phyloP scores from a whole-genome alignment of 2,888 invertebrate species.

The Tipula vernalis region DNA sequence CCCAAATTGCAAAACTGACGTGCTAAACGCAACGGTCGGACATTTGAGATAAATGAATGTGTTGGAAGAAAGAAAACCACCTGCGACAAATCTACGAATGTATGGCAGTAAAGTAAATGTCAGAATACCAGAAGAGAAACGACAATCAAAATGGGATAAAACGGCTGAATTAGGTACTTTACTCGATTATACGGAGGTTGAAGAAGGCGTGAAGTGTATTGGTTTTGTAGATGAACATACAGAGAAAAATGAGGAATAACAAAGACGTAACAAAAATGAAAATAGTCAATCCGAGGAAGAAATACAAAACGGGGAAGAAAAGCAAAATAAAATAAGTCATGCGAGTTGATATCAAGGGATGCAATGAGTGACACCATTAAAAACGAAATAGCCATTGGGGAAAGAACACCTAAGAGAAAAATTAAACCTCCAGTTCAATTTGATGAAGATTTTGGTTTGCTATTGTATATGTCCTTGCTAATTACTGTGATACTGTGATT shows the following conservation, averaged over 20 bases:
- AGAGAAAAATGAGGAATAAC: conserved; percentile 12
- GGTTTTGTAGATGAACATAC: conserved; percentile 17
- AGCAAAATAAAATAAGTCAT: no score
- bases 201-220: conserved; percentile 19
- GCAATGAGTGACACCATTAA: conserved; percentile 9
- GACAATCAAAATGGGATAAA: no score
- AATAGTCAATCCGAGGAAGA: conserved; percentile 16
- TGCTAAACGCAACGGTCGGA: no score
- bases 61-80: no score
- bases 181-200: conserved; percentile 5
- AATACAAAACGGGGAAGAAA: conserved; percentile 9
- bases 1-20: no score
- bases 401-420: conserved; percentile 15
- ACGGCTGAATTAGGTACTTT: no score
- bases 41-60: no score
- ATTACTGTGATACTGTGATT: no score
- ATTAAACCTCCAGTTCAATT: conserved; percentile 16
- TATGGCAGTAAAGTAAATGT: no score
- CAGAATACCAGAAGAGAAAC: no score
- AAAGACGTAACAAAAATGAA: conserved; percentile 9
- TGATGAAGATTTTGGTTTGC: conserved; percentile 21
- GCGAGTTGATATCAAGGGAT: conserved; percentile 12
- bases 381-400: not conserved
- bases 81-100: no score
- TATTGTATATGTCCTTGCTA: conserved; percentile 20